Evolutionary conservation across 2,113 vertebrate species (phyloP).

Genomic region (Spea multiplicata): DNA sequence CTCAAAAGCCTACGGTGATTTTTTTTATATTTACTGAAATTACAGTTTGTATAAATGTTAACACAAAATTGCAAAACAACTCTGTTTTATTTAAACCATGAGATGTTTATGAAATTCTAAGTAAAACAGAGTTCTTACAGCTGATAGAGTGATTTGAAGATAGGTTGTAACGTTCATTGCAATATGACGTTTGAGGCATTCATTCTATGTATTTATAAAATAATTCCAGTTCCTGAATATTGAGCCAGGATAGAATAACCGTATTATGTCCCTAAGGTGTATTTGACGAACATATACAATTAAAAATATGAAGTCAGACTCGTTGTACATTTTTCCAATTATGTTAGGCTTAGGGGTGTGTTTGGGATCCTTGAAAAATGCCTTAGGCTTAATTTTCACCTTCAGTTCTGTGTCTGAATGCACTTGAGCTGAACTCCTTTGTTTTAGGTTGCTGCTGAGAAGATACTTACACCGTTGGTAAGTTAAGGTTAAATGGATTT

Average conservation of each 20-base stretch:
- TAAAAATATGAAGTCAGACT: background rate
- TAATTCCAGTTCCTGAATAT: background rate
- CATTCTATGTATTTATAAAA: background rate
- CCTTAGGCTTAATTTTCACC: too few species aligned
- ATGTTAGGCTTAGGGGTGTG: too few species aligned
- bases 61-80: background rate
- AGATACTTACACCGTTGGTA: too few species aligned
- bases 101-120: background rate
- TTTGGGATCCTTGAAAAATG: too few species aligned
- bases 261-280: background rate
- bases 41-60: background rate
- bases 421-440: too few species aligned
- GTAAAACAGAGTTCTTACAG: background rate
- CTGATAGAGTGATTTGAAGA: background rate
- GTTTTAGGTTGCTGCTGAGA: too few species aligned
- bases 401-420: too few species aligned
- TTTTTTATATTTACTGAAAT: background rate
- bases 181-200: background rate
- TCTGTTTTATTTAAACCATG: background rate
- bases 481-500: too few species aligned
- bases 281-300: background rate
- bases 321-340: background rate
- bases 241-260: background rate
- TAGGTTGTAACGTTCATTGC: background rate
- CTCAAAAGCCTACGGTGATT: background rate